phyloP scores from a whole-genome alignment of 2,113 vertebrate species.

The Pyxicephalus adspersus region DNA sequence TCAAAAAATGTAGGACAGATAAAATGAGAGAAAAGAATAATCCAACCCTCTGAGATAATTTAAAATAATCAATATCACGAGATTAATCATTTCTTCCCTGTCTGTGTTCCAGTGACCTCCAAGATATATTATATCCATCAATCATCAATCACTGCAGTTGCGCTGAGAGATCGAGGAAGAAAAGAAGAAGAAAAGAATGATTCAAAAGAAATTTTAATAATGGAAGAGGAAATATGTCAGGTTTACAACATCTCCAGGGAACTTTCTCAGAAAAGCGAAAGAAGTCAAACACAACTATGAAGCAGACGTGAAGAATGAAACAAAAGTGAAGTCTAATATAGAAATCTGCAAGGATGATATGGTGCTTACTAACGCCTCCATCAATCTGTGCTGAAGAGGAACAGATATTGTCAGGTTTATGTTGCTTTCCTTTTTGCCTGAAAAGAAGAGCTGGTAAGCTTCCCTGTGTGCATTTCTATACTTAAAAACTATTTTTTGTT shows the following conservation, averaged over 20 bases:
- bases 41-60: slow-evolving; percentile 17
- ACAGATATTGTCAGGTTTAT: neutral
- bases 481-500: no score
- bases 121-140: slow-evolving; percentile 46
- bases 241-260: neutral
- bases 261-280: neutral
- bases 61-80: slow-evolving; percentile 37
- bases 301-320: neutral
- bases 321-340: neutral
- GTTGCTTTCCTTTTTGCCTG: no score
- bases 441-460: no score
- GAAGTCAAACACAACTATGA: slow-evolving; percentile 17
- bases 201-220: slow-evolving; percentile 36
- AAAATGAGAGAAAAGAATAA: slow-evolving; percentile 23
- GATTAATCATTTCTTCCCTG: neutral
- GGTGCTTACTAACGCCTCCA: no score
- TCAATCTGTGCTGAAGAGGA: neutral
- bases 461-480: no score
- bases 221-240: slow-evolving; percentile 24
- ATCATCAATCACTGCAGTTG: slow-evolving; percentile 23
- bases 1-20: slow-evolving; percentile 36
- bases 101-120: slow-evolving; percentile 26
- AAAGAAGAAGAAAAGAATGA: slow-evolving; percentile 10
- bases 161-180: neutral
- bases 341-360: neutral